Conservation (phyloP, 2,888 invertebrate genomes). For the Neoscelio sp. region DNA sequence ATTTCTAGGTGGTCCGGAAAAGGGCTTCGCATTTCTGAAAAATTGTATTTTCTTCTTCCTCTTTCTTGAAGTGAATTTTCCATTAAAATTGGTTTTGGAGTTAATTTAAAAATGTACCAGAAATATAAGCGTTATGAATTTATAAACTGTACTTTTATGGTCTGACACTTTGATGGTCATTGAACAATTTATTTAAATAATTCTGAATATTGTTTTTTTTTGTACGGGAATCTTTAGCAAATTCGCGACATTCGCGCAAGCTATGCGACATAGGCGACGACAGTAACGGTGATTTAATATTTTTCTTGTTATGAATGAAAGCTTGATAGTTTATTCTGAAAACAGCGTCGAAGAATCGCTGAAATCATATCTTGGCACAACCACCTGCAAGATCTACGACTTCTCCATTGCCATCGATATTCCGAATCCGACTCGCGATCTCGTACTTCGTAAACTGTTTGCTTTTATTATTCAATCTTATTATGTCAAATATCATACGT, state of each 20-base stretch:
- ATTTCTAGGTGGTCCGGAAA: too few species aligned
- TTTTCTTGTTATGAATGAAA: constrained; percentile 82
- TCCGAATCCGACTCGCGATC: constrained; percentile 66
- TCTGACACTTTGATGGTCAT: constrained; percentile 6
- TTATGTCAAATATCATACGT: constrained; percentile 53
- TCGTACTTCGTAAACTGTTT: constrained; percentile 57
- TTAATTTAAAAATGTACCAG: too few species aligned
- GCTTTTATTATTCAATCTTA: constrained; percentile 66
- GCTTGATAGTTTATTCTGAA: constrained; percentile 80
- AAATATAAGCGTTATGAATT: too few species aligned
- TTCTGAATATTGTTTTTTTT: constrained; percentile 25
- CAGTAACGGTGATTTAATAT: constrained; percentile 80
- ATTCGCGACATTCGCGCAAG: constrained; percentile 47
- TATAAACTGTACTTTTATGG: too few species aligned
- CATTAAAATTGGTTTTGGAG: too few species aligned
- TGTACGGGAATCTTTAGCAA: constrained; percentile 5
- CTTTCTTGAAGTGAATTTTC: too few species aligned
- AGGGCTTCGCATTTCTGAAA: too few species aligned
- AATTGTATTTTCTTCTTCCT: too few species aligned
- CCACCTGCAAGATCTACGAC: constrained; percentile 70
- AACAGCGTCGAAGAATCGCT: constrained; percentile 76
- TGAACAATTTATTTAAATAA: constrained; percentile 27
- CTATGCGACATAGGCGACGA: constrained; percentile 62
- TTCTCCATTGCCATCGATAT: constrained; percentile 68
- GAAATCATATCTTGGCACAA: constrained; percentile 73